Evolutionary conservation across 2,797 vertebrate genomes (phyloP).

Genomic region (Leptodactylus fallax): DNA sequence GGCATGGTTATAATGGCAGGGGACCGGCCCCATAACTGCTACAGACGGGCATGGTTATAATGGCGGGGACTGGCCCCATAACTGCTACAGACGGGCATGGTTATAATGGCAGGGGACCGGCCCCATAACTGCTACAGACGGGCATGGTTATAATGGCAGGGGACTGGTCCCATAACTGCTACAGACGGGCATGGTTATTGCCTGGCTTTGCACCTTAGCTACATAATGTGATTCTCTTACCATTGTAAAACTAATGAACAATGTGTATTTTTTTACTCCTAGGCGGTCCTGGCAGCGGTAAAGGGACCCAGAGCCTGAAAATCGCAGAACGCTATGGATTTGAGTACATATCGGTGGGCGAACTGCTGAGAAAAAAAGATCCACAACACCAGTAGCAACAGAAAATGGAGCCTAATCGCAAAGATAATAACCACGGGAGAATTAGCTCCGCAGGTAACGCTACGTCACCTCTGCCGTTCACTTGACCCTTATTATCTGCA

Average conservation of each 20-base stretch:
- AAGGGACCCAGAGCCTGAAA: constrained; percentile 97
- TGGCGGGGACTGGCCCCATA: too few relatives aligned
- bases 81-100: too few relatives aligned
- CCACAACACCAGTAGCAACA: constrained; percentile 95
- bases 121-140: too few relatives aligned
- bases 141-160: too few relatives aligned
- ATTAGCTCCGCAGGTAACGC: constrained; percentile 92
- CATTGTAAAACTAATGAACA: background rate
- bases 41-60: too few relatives aligned
- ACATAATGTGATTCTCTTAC: background rate
- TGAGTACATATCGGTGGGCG: constrained; percentile 95
- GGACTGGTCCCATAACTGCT: too few relatives aligned
- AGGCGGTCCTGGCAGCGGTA: constrained; percentile 98
- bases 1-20: too few relatives aligned
- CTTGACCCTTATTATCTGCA: constrained; percentile 41
- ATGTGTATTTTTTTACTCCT: constrained; percentile 46
- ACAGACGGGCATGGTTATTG: background rate
- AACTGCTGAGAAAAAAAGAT: constrained; percentile 96
- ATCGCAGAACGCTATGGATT: constrained; percentile 95
- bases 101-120: too few relatives aligned
- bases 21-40: too few relatives aligned
- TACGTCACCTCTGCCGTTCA: background rate
- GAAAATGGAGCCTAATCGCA: constrained; percentile 98
- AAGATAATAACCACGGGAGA: constrained; percentile 99
- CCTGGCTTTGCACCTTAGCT: background rate